Evolutionary conservation across 2,797 vertebrate species (phyloP).

Genomic region (Labeo calbasu): DNA sequence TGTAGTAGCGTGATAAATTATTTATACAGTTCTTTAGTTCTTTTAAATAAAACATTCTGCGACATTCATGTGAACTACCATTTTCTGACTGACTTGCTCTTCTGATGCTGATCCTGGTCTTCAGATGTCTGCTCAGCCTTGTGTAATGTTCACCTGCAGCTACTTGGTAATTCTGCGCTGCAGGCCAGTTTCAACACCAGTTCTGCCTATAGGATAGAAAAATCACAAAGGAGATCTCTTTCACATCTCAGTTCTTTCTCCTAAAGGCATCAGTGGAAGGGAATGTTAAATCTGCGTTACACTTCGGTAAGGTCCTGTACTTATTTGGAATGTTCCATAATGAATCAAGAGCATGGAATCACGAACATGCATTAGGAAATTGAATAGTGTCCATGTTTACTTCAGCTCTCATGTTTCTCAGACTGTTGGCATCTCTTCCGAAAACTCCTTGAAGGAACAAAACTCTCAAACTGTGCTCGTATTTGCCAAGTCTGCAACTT

Average conservation of each 20-base stretch:
- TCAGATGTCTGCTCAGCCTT: conserved; percentile 6
- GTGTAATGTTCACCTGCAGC: neutral
- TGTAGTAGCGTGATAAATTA: neutral
- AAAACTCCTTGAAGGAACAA: neutral
- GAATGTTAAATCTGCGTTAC: neutral
- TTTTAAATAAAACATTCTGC: conserved; percentile 30
- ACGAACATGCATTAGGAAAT: neutral
- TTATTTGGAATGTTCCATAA: neutral
- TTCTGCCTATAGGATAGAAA: neutral
- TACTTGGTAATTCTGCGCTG: neutral
- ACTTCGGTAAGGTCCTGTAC: neutral
- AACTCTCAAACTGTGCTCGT: neutral
- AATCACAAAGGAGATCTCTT: neutral
- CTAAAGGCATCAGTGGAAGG: neutral
- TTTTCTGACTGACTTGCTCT: neutral
- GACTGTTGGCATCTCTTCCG: neutral
- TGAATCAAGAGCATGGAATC: neutral
- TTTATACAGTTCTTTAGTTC: neutral
- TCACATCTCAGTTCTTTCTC: neutral
- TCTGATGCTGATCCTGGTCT: conserved; percentile 2
- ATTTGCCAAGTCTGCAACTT: conserved; percentile 16
- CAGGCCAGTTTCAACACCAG: neutral
- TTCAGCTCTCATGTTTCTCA: neutral
- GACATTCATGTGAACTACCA: neutral
- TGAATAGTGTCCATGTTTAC: neutral